Percentiles rank a stretch among this genome's conserved stretches.
phyloP scores from a whole-genome alignment of 2,888 invertebrate genomes.

The Polyploca ridens region DNA sequence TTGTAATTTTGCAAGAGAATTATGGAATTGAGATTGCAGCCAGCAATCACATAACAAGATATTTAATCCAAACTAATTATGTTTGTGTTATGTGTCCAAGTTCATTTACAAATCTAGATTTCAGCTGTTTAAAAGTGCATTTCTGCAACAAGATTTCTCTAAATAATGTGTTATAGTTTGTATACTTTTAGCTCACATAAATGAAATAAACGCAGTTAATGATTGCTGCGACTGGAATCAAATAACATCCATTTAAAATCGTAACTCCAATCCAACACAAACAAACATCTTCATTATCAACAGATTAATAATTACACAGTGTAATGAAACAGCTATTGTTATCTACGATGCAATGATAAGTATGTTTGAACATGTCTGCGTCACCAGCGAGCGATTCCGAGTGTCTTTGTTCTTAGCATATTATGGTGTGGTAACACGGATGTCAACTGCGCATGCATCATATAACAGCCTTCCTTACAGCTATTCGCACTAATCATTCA shows the following conservation, averaged over 20 bases:
- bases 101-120: background rate
- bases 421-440: constrained; percentile 17
- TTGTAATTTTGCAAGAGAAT: background rate
- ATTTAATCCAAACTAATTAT: background rate
- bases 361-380: constrained; percentile 28
- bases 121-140: too few relatives aligned
- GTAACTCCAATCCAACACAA: too few relatives aligned
- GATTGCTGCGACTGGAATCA: too few relatives aligned
- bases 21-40: background rate
- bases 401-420: constrained; percentile 35
- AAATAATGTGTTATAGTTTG: too few relatives aligned
- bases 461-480: constrained; percentile 15
- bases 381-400: constrained; percentile 30
- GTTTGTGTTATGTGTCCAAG: background rate
- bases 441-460: constrained; percentile 21
- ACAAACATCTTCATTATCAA: too few relatives aligned
- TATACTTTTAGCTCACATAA: too few relatives aligned
- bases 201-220: too few relatives aligned
- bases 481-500: background rate
- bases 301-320: too few relatives aligned
- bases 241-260: too few relatives aligned
- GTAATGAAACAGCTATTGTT: too few relatives aligned
- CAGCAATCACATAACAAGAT: background rate
- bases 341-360: background rate
- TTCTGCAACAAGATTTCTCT: too few relatives aligned